phyloP scores from a whole-genome alignment of 2,113 vertebrate genomes.

The Clinocottus analis region DNA sequence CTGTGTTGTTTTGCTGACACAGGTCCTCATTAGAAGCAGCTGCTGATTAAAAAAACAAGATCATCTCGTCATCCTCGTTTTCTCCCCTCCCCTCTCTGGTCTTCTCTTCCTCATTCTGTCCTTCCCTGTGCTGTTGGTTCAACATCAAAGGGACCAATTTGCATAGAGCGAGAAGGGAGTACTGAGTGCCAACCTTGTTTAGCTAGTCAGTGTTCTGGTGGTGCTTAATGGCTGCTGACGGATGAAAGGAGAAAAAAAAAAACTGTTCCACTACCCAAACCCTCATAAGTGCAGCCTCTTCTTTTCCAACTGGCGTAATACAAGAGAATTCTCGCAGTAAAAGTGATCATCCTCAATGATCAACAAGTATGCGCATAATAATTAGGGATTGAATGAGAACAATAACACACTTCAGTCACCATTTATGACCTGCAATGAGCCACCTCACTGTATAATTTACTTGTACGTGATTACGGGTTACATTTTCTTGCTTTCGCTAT shows the following conservation, averaged over 20 bases:
- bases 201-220: conserved; percentile 54
- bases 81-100: conserved; percentile 19
- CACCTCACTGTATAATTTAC: conserved; percentile 5
- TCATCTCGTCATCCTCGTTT: conserved; percentile 33
- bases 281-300: conserved; percentile 51
- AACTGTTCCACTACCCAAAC: conserved; percentile 50
- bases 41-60: conserved; percentile 66
- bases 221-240: conserved; percentile 66
- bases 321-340: conserved; percentile 33
- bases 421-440: conserved; percentile 10
- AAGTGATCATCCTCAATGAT: conserved; percentile 39
- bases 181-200: conserved; percentile 61
- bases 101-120: conserved; percentile 36
- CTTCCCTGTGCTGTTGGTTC: conserved; percentile 57
- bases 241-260: conserved; percentile 74
- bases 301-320: conserved; percentile 30
- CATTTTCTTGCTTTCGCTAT: conserved; percentile 17
- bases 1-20: conserved; percentile 63
- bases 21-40: conserved; percentile 67
- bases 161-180: conserved; percentile 60
- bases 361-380: conserved; percentile 41
- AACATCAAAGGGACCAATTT: conserved; percentile 73
- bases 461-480: conserved; percentile 12
- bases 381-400: conserved; percentile 42
- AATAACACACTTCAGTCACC: conserved; percentile 40